A percentile compares a stretch with the other conserved stretches of the same genome.
These are phyloP conservation scores for Lasius platythorax DNA, from an alignment of 2,888 invertebrate genomes.

Conservation along the genomic window DNA sequence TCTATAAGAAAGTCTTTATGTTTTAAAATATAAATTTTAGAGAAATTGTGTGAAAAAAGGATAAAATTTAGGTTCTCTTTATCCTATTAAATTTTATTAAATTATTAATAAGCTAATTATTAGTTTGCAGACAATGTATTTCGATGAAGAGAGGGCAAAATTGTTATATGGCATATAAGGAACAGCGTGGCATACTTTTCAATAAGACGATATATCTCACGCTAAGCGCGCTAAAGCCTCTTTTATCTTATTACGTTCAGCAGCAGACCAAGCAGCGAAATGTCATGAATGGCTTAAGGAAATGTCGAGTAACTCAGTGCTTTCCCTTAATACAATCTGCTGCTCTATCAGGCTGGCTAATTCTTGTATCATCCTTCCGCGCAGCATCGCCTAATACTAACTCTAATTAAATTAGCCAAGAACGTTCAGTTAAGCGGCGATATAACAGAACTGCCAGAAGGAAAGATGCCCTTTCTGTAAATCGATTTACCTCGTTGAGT, in stretches of 20 bases:
- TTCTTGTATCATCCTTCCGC: constrained; percentile 70
- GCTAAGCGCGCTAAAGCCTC: not conserved
- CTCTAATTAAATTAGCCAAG: constrained; percentile 75
- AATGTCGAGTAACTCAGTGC: constrained; percentile 53
- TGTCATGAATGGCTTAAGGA: constrained; percentile 54
- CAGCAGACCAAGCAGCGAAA: constrained; percentile 13
- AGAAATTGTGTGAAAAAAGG: not conserved
- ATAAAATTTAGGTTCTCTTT: not conserved
- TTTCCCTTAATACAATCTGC: constrained; percentile 59
- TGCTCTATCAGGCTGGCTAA: constrained; percentile 61
- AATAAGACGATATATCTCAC: not conserved
- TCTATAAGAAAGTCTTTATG: not conserved
- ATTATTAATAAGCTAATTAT: not conserved
- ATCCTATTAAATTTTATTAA: no score
- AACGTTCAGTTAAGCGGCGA: constrained; percentile 70
- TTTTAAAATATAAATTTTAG: not conserved
- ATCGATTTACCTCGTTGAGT: constrained; percentile 62
- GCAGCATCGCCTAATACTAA: constrained; percentile 71
- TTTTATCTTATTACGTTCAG: constrained; percentile 32
- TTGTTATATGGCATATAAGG: not conserved
- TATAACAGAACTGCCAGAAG: constrained; percentile 60
- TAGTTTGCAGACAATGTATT: not conserved
- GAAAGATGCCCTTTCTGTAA: constrained; percentile 58
- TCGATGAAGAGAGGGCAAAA: not conserved
- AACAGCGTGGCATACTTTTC: not conserved